These are phyloP conservation scores for Drosophila nebulosa DNA, from an alignment of 1,140 invertebrate species.

Conservation along the genomic window DNA sequence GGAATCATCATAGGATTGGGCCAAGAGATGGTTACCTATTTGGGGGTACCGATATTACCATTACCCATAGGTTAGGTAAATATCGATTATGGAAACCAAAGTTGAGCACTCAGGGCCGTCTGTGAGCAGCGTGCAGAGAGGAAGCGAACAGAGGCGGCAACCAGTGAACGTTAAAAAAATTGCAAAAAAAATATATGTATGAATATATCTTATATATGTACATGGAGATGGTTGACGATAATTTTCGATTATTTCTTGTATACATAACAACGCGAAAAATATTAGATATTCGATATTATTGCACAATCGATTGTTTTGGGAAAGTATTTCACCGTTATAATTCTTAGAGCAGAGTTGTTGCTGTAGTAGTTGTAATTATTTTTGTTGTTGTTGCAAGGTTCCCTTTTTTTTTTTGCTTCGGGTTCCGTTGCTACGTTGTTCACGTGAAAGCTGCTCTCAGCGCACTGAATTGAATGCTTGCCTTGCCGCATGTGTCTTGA, in stretches of 20 bases:
- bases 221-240: not conserved
- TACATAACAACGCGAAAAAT: not conserved
- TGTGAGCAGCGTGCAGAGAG: not conserved
- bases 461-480: slow-evolving; percentile 70
- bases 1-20: slow-evolving; percentile 3
- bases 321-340: not conserved
- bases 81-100: slow-evolving; percentile 11
- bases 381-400: not conserved
- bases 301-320: not conserved
- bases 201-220: no score
- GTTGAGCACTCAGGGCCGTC: slow-evolving; percentile 7
- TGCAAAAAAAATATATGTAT: not conserved
- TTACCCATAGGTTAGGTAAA: not conserved
- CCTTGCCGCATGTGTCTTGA: slow-evolving; percentile 45
- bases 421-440: slow-evolving; percentile 68
- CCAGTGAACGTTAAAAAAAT: not conserved
- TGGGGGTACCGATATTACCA: not conserved
- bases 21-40: not conserved
- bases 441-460: slow-evolving; percentile 77
- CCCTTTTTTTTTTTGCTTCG: slow-evolving; percentile 3
- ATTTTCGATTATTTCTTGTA: not conserved
- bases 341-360: not conserved
- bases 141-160: not conserved
- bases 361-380: not conserved
- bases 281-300: not conserved